These are phyloP conservation scores for Astur gentilis DNA, from an alignment of 2,113 vertebrate genomes.

Conservation along the genomic window DNA sequence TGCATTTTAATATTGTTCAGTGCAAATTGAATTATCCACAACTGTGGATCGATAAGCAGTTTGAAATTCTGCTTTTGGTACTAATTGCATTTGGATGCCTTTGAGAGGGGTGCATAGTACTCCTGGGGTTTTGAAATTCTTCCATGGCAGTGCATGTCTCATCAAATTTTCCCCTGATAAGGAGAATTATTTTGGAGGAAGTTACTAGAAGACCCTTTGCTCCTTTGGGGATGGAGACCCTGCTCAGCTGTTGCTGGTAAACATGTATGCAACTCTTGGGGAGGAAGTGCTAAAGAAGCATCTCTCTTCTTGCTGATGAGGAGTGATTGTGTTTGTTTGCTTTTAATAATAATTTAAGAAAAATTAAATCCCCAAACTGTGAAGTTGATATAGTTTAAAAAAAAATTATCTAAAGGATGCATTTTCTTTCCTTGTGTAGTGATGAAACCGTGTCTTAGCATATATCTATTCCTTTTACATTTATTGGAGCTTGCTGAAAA, in stretches of 20 bases:
- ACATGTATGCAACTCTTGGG: accelerated
- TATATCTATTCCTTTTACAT: not conserved
- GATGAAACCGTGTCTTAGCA: not conserved
- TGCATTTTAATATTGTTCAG: not conserved
- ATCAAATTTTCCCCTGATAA: not conserved
- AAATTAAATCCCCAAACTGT: too few relatives aligned
- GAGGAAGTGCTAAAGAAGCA: not conserved
- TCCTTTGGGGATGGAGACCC: not conserved
- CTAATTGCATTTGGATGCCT: not conserved
- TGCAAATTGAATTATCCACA: not conserved
- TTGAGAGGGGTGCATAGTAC: not conserved
- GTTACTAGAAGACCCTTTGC: not conserved
- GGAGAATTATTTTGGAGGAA: not conserved
- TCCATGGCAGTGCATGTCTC: not conserved
- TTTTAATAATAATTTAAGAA: not conserved
- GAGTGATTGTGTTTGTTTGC: not conserved
- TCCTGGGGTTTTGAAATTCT: not conserved
- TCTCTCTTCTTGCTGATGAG: not conserved
- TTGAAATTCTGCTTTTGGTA: not conserved
- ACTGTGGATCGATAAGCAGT: not conserved
- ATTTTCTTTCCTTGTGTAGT: not conserved
- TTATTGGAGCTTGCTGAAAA: not conserved
- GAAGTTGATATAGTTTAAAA: not conserved
- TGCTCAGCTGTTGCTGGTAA: not conserved
- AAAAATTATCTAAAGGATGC: not conserved